A percentile compares a stretch with the other conserved stretches of the same genome.
Conservation (phyloP, 2,797 vertebrate species). For the Chelon auratus region DNA sequence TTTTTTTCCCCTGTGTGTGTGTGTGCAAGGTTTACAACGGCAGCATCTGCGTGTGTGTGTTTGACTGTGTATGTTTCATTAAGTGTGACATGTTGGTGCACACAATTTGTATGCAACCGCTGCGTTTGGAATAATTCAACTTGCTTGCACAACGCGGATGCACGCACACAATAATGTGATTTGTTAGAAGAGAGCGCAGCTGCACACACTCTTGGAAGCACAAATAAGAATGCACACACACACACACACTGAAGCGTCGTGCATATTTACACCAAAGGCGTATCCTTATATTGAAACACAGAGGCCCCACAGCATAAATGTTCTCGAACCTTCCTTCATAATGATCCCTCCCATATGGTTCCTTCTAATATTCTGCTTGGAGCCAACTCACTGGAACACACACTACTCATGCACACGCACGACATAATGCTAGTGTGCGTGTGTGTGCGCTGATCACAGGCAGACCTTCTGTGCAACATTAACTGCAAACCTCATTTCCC, state of each 20-base stretch:
- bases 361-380: conserved; percentile 72
- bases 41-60: neutral
- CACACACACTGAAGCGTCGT: conserved; percentile 6
- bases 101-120: conserved; percentile 23
- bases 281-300: conserved; percentile 41
- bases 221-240: too few relatives aligned
- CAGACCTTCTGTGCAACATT: conserved; percentile 81
- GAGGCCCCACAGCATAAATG: conserved; percentile 55
- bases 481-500: conserved; percentile 82
- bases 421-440: conserved; percentile 17
- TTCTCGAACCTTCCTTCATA: conserved; percentile 68
- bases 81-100: conserved; percentile 1
- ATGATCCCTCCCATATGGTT: conserved; percentile 79
- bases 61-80: neutral
- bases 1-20: too few relatives aligned
- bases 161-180: conserved; percentile 36
- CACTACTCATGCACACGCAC: neutral
- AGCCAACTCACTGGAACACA: conserved; percentile 62
- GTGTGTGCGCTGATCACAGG: conserved; percentile 41
- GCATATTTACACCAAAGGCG: conserved; percentile 33
- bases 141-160: neutral
- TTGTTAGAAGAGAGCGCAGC: conserved; percentile 33
- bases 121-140: conserved; percentile 38
- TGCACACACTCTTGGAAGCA: conserved; percentile 29
- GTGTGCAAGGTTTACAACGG: neutral